Percentiles rank a stretch among this genome's conserved stretches.
Conservation (phyloP, 2,797 vertebrate genomes). For the Pantherophis vulpinus region DNA sequence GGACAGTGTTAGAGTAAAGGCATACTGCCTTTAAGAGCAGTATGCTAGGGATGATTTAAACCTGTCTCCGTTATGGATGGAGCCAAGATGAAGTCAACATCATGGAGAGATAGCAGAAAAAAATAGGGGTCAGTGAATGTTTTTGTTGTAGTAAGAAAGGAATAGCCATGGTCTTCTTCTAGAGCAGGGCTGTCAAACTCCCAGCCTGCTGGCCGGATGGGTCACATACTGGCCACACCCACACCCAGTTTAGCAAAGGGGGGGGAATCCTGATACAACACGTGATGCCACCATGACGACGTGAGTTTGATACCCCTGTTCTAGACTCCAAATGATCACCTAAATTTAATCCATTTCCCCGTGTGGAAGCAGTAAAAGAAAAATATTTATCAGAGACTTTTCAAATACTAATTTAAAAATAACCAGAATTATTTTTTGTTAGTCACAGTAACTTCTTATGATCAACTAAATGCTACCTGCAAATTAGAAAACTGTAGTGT, state of each 20-base stretch:
- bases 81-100: neutral
- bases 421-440: neutral
- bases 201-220: too few relatives aligned
- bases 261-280: too few relatives aligned
- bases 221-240: too few relatives aligned
- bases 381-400: neutral
- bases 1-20: neutral
- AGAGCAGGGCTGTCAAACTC: too few relatives aligned
- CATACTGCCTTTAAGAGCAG: neutral
- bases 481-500: neutral
- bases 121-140: neutral
- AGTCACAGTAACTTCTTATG: neutral
- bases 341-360: neutral
- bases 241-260: too few relatives aligned
- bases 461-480: neutral
- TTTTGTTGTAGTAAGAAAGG: neutral
- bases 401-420: neutral
- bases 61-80: neutral
- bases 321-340: neutral
- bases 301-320: too few relatives aligned
- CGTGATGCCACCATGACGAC: fast-evolving
- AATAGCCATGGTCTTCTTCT: neutral
- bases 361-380: neutral
- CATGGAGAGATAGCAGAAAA: neutral
- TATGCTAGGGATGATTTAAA: neutral